A percentile compares a stretch with the other conserved stretches of the same genome.
Evolutionary conservation across 92 coral and sea anemone species (phyloP).

Genomic region (Ricordea florida): DNA sequence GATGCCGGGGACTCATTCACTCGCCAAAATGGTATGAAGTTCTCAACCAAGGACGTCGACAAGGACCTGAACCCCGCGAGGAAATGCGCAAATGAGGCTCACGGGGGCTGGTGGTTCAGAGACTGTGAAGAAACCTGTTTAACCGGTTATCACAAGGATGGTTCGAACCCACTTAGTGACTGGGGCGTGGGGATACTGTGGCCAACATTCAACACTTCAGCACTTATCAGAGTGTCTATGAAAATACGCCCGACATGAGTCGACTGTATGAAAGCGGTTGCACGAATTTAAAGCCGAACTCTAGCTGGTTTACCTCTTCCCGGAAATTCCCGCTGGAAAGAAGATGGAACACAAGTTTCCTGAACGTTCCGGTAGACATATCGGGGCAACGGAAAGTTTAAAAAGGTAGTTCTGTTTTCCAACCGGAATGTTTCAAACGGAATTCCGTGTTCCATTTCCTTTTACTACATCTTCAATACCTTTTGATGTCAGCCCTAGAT

Average conservation of each 20-base stretch:
- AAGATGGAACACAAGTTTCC: too few species aligned
- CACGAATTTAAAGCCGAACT: neutral
- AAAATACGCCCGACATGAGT: slow-evolving; percentile 25
- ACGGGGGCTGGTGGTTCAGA: slow-evolving; percentile 71
- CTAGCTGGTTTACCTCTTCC: neutral
- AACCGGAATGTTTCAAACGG: too few species aligned
- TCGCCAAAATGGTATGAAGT: slow-evolving; percentile 41
- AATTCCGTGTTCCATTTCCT: too few species aligned
- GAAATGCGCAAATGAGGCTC: slow-evolving; percentile 36
- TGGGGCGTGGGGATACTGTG: slow-evolving; percentile 60
- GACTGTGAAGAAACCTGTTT: slow-evolving; percentile 58
- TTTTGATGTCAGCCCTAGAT: too few species aligned
- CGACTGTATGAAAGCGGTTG: neutral
- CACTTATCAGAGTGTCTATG: slow-evolving; percentile 49
- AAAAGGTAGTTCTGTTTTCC: too few species aligned
- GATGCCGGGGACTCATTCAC: slow-evolving; percentile 63
- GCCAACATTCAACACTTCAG: slow-evolving; percentile 56
- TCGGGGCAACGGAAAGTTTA: too few species aligned
- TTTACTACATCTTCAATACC: too few species aligned
- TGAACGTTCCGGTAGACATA: too few species aligned
- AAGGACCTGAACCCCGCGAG: slow-evolving; percentile 23
- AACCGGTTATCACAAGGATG: slow-evolving; percentile 47
- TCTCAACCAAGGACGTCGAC: slow-evolving; percentile 58
- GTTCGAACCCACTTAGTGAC: slow-evolving; percentile 11
- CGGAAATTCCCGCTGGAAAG: too few species aligned